Conservation (phyloP, 2,113 vertebrate genomes). For the Ancistrus triradiatus region DNA sequence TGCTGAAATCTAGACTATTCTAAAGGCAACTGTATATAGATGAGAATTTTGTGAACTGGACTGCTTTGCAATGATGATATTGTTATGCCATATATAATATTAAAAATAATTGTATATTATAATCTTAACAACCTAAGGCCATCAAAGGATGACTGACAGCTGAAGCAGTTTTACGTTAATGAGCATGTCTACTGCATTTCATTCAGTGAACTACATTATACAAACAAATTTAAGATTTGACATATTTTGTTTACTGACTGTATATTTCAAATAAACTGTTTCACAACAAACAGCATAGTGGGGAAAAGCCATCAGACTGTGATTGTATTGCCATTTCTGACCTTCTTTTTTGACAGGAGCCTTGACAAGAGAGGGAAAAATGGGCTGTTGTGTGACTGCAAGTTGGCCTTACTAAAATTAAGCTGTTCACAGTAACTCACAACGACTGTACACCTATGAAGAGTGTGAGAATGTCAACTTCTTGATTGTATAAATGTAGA, state of each 20-base stretch:
- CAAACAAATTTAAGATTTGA: too few relatives aligned
- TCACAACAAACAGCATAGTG: too few relatives aligned
- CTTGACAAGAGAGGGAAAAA: neutral
- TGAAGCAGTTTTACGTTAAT: constrained; percentile 5
- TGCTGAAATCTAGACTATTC: too few relatives aligned
- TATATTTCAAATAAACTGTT: too few relatives aligned
- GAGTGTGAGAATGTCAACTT: neutral
- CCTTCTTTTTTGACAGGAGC: neutral
- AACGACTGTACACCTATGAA: neutral
- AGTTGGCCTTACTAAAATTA: neutral
- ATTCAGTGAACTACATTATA: neutral
- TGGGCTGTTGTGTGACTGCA: neutral
- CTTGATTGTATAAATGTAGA: too few relatives aligned
- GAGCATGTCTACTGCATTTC: neutral
- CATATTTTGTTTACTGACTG: too few relatives aligned
- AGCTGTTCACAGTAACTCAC: neutral
- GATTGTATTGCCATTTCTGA: neutral
- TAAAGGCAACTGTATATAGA: too few relatives aligned
- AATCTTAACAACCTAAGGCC: neutral
- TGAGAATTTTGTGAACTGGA: too few relatives aligned
- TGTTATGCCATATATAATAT: neutral
- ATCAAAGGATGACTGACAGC: neutral
- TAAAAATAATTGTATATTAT: neutral
- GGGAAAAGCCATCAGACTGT: too few relatives aligned
- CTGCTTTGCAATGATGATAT: too few relatives aligned